Conservation (phyloP, 1,140 invertebrate genomes). For the Tribolium madens region DNA sequence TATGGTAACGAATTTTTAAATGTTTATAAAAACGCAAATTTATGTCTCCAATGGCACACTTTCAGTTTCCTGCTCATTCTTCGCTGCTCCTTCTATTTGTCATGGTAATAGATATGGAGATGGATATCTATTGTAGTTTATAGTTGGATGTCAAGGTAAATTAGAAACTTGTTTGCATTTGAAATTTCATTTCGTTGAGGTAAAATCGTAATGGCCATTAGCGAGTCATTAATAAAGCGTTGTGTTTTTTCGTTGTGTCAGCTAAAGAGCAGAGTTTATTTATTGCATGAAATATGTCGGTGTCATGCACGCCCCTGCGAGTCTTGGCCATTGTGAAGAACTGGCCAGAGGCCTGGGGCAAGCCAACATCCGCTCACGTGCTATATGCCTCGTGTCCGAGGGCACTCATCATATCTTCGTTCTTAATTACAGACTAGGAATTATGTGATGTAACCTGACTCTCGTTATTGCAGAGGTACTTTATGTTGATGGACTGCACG, state of each 20-base stretch:
- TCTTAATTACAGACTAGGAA: constrained; percentile 55
- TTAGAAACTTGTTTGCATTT: constrained; percentile 32
- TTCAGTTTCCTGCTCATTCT: constrained; percentile 24
- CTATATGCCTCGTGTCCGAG: constrained; percentile 52
- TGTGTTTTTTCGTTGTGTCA: constrained; percentile 33
- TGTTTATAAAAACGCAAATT: background rate
- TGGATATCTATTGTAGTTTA: constrained; percentile 31
- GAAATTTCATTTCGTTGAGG: background rate
- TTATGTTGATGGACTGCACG: constrained; percentile 53
- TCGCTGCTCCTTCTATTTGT: constrained; percentile 17
- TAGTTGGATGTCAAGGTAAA: constrained; percentile 32
- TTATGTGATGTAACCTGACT: constrained; percentile 57
- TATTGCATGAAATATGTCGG: constrained; percentile 42
- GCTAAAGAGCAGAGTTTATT: constrained; percentile 32
- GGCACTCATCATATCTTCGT: constrained; percentile 52
- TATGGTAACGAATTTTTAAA: background rate
- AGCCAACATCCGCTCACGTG: constrained; percentile 52
- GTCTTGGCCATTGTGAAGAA: constrained; percentile 48
- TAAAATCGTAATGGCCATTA: constrained; percentile 23
- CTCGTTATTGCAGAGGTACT: constrained; percentile 51
- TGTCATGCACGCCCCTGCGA: constrained; percentile 47
- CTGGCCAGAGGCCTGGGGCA: constrained; percentile 28
- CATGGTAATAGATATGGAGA: constrained; percentile 36
- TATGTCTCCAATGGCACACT: background rate
- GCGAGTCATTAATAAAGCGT: constrained; percentile 40